Evolutionary conservation across 1,140 invertebrate genomes (phyloP), one percentile per base, ranked within the genome.

Genomic region (Venustaconcha ellipsiformis): DNA sequence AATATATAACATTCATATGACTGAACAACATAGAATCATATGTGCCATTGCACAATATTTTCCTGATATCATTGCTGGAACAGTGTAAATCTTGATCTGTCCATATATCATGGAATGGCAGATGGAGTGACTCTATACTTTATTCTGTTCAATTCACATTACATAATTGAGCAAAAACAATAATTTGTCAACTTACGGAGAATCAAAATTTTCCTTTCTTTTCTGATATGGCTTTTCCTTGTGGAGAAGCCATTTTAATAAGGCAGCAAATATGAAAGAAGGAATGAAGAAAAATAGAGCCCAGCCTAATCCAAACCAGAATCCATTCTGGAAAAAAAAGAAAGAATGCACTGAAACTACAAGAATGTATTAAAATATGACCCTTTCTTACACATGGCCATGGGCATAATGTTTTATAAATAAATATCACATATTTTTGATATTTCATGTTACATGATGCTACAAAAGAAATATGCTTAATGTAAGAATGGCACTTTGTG

Each of bases 291-390:
- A 92, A 64, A 96, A 82, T 71, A 95, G 90, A 84, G 94, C 95
- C 92, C 94, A 95, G 63, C 94, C 93, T 68, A 96, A 91, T 80
- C 95, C 94, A 79, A 95, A 93, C 95, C 96, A 97, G 89, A 95
- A 97, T 70, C 95, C 95, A 91, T 96, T 96, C 95, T 97, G 90
- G 76, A 89, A 85, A 48, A 48, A 23, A 64, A 55, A 23, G 58
- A n/a, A n/a, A 68, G 58, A 58, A 70, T 14, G 58, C 11, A 58
- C 14, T 57, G 2, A 57, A 57, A 48, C 37, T 11, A 48, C 37
- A 48, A 20, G 48, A 12, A 30, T 14, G 14, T 63, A 23, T 30
- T 14, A 14, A 63, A 30, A 20, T 14, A 63, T 63, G 14, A 30
- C 0, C 13, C 17, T 14, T 63, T 30, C 20, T 20, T 17, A 1